Conservation (phyloP, 2,888 invertebrate species). For the Amphipoea lucens region DNA sequence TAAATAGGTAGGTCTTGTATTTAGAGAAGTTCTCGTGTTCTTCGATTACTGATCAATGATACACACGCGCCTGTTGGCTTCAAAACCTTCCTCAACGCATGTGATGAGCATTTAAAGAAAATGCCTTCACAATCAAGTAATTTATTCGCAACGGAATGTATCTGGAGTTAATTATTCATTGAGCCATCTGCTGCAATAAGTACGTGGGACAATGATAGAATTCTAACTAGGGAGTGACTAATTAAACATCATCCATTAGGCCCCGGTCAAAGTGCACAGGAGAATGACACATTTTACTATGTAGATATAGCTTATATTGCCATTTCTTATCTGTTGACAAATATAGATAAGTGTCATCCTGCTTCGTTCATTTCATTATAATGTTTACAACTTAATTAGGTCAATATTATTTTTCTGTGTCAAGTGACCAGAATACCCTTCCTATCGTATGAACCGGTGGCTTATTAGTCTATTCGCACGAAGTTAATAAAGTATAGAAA, state of each 20-base stretch:
- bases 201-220: slow-evolving; percentile 40
- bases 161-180: slow-evolving; percentile 48
- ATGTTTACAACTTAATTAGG: slow-evolving; percentile 14
- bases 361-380: slow-evolving; percentile 8
- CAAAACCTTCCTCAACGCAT: slow-evolving; percentile 19
- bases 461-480: no score
- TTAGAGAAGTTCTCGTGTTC: not conserved
- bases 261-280: slow-evolving; percentile 48
- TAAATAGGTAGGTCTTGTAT: not conserved
- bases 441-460: not conserved
- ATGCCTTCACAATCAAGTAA: slow-evolving; percentile 36
- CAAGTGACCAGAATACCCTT: slow-evolving; percentile 9
- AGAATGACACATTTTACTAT: slow-evolving; percentile 38
- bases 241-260: slow-evolving; percentile 50
- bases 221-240: slow-evolving; percentile 52
- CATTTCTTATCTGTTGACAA: slow-evolving; percentile 18
- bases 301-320: not conserved
- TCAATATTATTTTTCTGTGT: slow-evolving; percentile 5
- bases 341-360: slow-evolving; percentile 28
- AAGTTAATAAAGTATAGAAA: no score
- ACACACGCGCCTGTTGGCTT: not conserved
- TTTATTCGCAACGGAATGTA: slow-evolving; percentile 46
- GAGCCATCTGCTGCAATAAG: slow-evolving; percentile 50
- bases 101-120: slow-evolving; percentile 36
- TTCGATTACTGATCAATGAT: not conserved